Conservation (phyloP, 2,888 invertebrate genomes). For the Pheosia gnoma region DNA sequence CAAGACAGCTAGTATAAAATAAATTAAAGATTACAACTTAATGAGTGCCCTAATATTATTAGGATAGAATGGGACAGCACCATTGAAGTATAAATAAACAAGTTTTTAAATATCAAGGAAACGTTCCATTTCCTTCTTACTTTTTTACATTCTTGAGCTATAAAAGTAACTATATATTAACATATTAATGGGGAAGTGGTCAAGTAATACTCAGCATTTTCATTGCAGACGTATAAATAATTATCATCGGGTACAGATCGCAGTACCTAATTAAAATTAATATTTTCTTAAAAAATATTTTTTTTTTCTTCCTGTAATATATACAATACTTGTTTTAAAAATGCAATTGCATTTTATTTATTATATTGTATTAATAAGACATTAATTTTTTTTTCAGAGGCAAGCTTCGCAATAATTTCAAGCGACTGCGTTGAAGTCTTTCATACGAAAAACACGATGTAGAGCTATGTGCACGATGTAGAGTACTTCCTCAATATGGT, state of each 20-base stretch:
- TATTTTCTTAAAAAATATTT: too few relatives aligned
- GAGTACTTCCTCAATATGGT: background rate
- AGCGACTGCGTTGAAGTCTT: conserved; percentile 49
- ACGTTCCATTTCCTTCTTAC: conserved; percentile 31
- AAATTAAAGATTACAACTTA: background rate
- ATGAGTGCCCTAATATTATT: background rate
- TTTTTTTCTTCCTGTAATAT: too few relatives aligned
- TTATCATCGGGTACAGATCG: background rate
- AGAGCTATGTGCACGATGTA: background rate
- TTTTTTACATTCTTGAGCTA: conserved; percentile 12
- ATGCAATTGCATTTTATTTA: too few relatives aligned
- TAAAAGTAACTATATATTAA: background rate
- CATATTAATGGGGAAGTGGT: conserved; percentile 15
- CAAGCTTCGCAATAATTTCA: background rate
- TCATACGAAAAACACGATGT: conserved; percentile 25
- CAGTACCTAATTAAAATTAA: too few relatives aligned
- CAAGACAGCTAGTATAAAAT: too few relatives aligned
- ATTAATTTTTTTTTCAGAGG: too few relatives aligned
- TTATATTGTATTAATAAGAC: too few relatives aligned
- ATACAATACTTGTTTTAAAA: too few relatives aligned
- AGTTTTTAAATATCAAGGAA: conserved; percentile 38
- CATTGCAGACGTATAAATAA: conserved; percentile 15
- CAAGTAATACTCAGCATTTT: conserved; percentile 10
- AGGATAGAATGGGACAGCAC: background rate
- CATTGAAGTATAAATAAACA: background rate